phyloP scores from a whole-genome alignment of 2,888 invertebrate genomes.

The Gandaritis pyraliata region DNA sequence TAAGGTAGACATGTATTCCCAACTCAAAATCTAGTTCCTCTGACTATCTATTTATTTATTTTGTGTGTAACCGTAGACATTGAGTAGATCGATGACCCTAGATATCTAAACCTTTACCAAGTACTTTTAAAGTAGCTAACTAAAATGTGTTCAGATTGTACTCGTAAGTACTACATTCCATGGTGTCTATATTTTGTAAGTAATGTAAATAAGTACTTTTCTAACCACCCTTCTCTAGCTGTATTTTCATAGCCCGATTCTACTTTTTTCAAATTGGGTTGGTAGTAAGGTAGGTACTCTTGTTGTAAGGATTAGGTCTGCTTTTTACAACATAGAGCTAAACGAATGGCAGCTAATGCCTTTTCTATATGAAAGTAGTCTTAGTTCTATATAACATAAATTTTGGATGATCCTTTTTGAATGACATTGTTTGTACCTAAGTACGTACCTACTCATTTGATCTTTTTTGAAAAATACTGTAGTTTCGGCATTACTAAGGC shows the following conservation, averaged over 20 bases:
- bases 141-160: constrained; percentile 53
- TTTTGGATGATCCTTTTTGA: neutral
- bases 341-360: neutral
- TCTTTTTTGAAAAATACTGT: too few species aligned
- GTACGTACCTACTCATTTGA: too few species aligned
- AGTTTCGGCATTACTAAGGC: too few species aligned
- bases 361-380: neutral
- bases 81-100: neutral
- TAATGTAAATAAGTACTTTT: constrained; percentile 54
- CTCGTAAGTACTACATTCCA: constrained; percentile 51
- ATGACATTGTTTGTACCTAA: too few species aligned
- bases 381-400: constrained; percentile 16
- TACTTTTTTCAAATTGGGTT: too few species aligned
- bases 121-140: constrained; percentile 14
- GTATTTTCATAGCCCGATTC: constrained; percentile 58
- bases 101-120: constrained; percentile 16
- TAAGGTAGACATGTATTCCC: constrained; percentile 4
- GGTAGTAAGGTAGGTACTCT: too few species aligned
- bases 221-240: constrained; percentile 32
- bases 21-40: constrained; percentile 37
- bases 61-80: constrained; percentile 5
- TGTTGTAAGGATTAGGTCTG: too few species aligned
- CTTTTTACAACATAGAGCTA: neutral
- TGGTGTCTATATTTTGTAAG: constrained; percentile 50
- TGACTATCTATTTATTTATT: constrained; percentile 17